These are phyloP conservation scores for Xestia sexstrigata DNA, from an alignment of 2,888 invertebrate species.

Conservation along the genomic window DNA sequence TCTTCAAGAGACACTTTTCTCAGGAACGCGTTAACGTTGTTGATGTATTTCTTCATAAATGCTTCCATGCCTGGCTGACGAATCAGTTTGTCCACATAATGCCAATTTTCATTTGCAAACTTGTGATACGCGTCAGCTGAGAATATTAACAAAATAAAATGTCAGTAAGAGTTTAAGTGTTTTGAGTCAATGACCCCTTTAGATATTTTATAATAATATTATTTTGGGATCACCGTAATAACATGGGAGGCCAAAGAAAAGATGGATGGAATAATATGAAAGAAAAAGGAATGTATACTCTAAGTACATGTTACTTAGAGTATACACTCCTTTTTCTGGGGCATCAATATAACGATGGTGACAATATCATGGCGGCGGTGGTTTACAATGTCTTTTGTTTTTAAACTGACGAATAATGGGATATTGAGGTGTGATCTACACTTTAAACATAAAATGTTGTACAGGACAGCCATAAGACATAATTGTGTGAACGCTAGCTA, in stretches of 20 bases:
- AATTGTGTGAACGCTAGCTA: neutral
- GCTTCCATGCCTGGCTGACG: conserved; percentile 7
- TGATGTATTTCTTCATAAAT: conserved; percentile 22
- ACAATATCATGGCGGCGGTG: no score
- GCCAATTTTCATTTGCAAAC: conserved; percentile 51
- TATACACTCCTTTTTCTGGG: no score
- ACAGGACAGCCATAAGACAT: neutral
- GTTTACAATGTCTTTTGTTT: no score
- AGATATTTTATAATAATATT: neutral
- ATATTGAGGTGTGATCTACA: no score
- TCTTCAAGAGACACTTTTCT: conserved; percentile 9
- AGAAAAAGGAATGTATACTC: no score
- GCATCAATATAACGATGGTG: no score
- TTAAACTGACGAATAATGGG: no score
- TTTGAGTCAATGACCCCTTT: neutral
- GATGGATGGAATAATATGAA: no score
- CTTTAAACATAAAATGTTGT: neutral
- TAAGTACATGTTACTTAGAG: no score
- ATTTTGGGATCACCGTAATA: no score
- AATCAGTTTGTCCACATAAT: conserved; percentile 21
- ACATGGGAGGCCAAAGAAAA: no score
- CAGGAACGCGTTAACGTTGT: conserved; percentile 26
- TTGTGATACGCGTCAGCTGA: conserved; percentile 37
- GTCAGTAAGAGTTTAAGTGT: no score
- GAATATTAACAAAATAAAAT: neutral